Evolutionary conservation across 2,113 vertebrate genomes (phyloP).

Genomic region (Chaetops frenatus): DNA sequence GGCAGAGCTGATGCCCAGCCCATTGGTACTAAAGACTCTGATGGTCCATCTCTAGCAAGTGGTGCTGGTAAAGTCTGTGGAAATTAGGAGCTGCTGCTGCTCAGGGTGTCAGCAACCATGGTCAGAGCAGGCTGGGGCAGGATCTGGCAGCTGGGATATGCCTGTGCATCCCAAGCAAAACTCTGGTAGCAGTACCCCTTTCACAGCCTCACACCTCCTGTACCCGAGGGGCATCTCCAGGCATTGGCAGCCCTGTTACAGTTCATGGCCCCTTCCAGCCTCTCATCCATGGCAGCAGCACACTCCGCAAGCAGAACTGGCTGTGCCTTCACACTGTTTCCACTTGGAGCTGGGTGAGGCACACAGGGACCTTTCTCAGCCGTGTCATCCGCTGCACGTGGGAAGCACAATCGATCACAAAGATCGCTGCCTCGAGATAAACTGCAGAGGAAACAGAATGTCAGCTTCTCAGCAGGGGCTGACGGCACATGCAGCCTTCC

Average conservation of each 20-base stretch:
- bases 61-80: not conserved
- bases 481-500: not conserved
- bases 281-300: not conserved
- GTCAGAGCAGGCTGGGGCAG: not conserved
- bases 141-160: rapidly evolving
- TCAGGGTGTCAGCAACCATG: not conserved
- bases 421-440: not conserved
- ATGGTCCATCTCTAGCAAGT: not conserved
- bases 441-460: not conserved
- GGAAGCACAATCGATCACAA: rapidly evolving
- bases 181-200: not conserved
- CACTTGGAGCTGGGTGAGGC: not conserved
- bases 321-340: not conserved
- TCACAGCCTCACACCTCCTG: not conserved
- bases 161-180: not conserved
- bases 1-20: not conserved
- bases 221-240: not conserved
- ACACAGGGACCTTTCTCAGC: not conserved
- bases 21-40: not conserved
- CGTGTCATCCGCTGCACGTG: not conserved
- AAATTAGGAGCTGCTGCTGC: not conserved
- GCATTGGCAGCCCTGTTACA: not conserved
- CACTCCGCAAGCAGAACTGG: rapidly evolving
- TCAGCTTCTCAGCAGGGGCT: not conserved
- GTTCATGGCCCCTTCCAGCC: not conserved